Evolutionary conservation across 2,113 vertebrate species (phyloP), one percentile per base, ranked within the genome.

Genomic region (Toxotes jaculatrix): DNA sequence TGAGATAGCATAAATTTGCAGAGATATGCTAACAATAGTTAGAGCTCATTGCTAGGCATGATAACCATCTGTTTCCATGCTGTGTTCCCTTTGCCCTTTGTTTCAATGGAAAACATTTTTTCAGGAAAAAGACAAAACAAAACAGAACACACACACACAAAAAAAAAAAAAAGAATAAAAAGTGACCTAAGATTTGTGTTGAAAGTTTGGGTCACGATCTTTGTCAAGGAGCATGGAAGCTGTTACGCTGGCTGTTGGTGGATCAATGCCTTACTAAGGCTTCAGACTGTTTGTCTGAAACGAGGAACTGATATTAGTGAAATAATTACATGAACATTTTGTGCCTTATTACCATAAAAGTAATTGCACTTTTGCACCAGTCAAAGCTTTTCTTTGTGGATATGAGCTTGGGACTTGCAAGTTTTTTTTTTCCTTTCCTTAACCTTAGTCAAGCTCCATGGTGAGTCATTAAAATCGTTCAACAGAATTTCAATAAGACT

Each of bases 21-120:
- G 43, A 57, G 32, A 43, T 80, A 82, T 77, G 49, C 27, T 71
- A 60, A 77, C 32, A 65, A 74, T 81, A 59, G 45, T 57, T 56
- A 49, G 49, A 21, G 36, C n/a, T 43, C 21, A 61, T 56, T 47
- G 34, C 49, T 21, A 10, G 21, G 51, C 16, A 51, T 1, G 53
- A 79, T 77, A 76, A 55, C 21, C 43, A 82, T 77, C 51, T 66
- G 42, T 55, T 51, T 80, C 49, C 3, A 51, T 45, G 42, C 6
- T 21, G 56, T 42, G 51, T 55, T 53, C 8, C 7, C 32, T 53
- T 57, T 59, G n/a, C n/a, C n/a, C n/a, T n/a, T n/a, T n/a, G n/a
- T n/a, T n/a, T n/a, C n/a, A n/a, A n/a, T n/a, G n/a, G n/a, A n/a
- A n/a, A n/a, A n/a, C n/a, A n/a, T n/a, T n/a, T n/a, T n/a, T n/a